These are phyloP conservation scores for Brassicogethes aeneus DNA, from an alignment of 2,888 invertebrate species.

Conservation along the genomic window DNA sequence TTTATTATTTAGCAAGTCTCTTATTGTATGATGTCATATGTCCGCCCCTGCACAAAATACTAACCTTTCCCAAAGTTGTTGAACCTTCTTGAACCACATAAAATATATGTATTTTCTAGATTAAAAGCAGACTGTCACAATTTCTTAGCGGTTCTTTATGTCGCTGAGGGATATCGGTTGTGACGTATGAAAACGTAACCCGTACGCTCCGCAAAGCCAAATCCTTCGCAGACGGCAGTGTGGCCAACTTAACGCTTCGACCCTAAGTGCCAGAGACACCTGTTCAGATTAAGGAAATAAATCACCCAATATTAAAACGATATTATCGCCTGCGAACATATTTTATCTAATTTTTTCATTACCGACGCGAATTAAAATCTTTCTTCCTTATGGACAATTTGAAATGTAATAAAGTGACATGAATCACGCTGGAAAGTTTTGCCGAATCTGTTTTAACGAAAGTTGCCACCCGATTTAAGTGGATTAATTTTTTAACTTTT, in stretches of 20 bases:
- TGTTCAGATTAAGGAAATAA: slow-evolving; percentile 30
- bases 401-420: neutral
- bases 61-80: no score
- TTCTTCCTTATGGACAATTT: neutral
- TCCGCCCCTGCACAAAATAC: no score
- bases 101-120: no score
- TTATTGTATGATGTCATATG: no score
- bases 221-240: no score
- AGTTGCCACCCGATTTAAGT: neutral
- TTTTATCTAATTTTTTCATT: slow-evolving; percentile 19
- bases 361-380: slow-evolving; percentile 7
- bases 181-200: no score
- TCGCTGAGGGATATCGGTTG: no score
- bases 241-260: slow-evolving; percentile 14
- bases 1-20: no score
- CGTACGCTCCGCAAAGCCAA: no score
- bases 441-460: neutral
- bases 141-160: no score
- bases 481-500: neutral
- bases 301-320: slow-evolving; percentile 32
- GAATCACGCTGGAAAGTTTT: neutral
- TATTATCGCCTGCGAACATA: slow-evolving; percentile 22
- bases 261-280: slow-evolving; percentile 27
- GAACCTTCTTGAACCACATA: no score
- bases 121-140: no score